phyloP scores from a whole-genome alignment of 2,113 vertebrate species.

The Protobothrops flavoviridis region DNA sequence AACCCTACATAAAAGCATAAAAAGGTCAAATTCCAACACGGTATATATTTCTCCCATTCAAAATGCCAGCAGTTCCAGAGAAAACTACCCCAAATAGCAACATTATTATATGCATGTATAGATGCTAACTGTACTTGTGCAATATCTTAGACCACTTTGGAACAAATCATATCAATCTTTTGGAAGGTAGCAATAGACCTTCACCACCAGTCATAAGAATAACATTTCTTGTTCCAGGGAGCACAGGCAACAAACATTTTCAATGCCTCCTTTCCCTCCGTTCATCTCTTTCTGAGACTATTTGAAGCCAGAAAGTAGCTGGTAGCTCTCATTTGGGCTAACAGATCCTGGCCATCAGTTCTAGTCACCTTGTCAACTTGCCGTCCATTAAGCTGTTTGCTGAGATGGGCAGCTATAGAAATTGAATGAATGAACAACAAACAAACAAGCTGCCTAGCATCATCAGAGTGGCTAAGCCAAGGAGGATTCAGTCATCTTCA shows the following conservation, averaged over 20 bases:
- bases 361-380: neutral
- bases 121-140: neutral
- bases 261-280: neutral
- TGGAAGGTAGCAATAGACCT: neutral
- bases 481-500: neutral
- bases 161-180: neutral
- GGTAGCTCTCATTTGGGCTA: neutral
- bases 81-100: neutral
- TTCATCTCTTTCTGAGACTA: neutral
- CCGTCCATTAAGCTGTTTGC: neutral
- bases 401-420: too few species aligned
- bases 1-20: neutral
- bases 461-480: neutral
- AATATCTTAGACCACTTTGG: conserved; percentile 19
- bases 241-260: neutral
- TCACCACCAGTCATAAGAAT: neutral
- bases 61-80: neutral
- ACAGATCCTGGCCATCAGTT: neutral
- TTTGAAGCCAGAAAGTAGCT: neutral
- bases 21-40: neutral
- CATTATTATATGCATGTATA: neutral
- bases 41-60: neutral
- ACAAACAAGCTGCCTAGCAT: neutral
- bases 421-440: too few species aligned
- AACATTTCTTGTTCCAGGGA: neutral